Evolutionary conservation across 2,888 invertebrate genomes (phyloP).

Genomic region (Drosophila pseudotakahashii): DNA sequence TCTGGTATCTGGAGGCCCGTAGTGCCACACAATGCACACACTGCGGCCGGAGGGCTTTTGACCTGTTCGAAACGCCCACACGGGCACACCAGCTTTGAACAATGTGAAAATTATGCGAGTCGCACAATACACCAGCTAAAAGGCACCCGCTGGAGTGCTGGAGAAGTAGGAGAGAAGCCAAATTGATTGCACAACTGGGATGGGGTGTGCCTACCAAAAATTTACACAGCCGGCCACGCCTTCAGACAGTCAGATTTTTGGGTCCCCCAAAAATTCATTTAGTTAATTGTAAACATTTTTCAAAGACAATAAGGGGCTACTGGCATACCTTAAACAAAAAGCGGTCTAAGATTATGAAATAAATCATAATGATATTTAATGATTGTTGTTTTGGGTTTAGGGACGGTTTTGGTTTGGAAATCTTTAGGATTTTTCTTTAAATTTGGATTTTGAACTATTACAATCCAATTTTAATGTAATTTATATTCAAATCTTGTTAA

Average conservation of each 20-base stretch:
- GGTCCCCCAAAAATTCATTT: conserved; percentile 2
- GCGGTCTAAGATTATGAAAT: neutral
- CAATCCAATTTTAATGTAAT: no score
- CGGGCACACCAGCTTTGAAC: conserved; percentile 49
- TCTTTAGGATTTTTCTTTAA: no score
- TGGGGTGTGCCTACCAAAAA: conserved; percentile 7
- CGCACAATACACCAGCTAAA: conserved; percentile 33
- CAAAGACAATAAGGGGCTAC: neutral
- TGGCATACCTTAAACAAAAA: neutral
- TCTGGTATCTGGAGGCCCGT: conserved; percentile 4
- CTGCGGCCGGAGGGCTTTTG: conserved; percentile 64
- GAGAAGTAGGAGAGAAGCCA: conserved; percentile 20
- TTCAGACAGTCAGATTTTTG: conserved; percentile 6
- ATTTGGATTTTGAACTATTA: no score
- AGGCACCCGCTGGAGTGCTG: neutral
- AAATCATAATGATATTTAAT: neutral
- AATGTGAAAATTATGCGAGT: conserved; percentile 70
- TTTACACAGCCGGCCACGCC: conserved; percentile 6
- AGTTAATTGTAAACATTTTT: conserved; percentile 14
- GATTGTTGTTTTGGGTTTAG: no score
- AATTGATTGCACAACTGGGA: conserved; percentile 40
- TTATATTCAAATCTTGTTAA: no score
- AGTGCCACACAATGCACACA: conserved; percentile 25
- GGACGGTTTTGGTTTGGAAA: no score
- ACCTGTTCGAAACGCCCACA: conserved; percentile 66